Evolutionary conservation across 2,888 invertebrate species (phyloP).

Genomic region (Polylopha cassiicola): DNA sequence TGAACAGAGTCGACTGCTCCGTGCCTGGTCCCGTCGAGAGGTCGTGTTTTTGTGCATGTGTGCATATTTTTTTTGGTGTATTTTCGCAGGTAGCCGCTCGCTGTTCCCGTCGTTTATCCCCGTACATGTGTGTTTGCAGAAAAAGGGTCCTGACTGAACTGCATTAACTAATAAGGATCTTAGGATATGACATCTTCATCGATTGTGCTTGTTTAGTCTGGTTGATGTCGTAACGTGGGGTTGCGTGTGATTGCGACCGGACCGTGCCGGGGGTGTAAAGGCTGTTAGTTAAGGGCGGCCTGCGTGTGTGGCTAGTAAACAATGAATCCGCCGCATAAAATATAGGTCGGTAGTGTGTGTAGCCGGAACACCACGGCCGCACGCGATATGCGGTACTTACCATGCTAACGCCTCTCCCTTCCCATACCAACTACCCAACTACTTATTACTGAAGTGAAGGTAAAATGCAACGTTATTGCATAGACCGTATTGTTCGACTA

Average conservation of each 20-base stretch:
- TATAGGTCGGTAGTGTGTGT: conserved; percentile 72
- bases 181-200: conserved; percentile 4
- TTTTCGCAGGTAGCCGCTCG: conserved; percentile 68
- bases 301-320: conserved; percentile 62
- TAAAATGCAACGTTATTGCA: conserved; percentile 45
- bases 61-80: conserved; percentile 61
- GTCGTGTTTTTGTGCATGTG: conserved; percentile 66
- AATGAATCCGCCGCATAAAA: conserved; percentile 70
- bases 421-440: conserved; percentile 26
- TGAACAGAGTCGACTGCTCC: conserved; percentile 44
- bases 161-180: too few relatives aligned
- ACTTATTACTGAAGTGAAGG: conserved; percentile 23
- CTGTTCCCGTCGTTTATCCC: conserved; percentile 33
- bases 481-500: conserved; percentile 42
- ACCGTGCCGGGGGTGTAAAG: conserved; percentile 36
- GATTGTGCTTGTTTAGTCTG: conserved; percentile 2
- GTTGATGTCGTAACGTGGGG: conserved; percentile 23
- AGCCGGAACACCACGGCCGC: conserved; percentile 47
- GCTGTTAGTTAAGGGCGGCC: conserved; percentile 39
- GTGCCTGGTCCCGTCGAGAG: conserved; percentile 60
- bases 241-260: conserved; percentile 27
- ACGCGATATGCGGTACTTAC: conserved; percentile 50
- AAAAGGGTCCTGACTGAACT: conserved; percentile 2
- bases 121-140: conserved; percentile 38
- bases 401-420: conserved; percentile 23